Base-by-base conservation (phyloP, 2,888 invertebrate genomes). In the Pegoplata infirma region DNA sequence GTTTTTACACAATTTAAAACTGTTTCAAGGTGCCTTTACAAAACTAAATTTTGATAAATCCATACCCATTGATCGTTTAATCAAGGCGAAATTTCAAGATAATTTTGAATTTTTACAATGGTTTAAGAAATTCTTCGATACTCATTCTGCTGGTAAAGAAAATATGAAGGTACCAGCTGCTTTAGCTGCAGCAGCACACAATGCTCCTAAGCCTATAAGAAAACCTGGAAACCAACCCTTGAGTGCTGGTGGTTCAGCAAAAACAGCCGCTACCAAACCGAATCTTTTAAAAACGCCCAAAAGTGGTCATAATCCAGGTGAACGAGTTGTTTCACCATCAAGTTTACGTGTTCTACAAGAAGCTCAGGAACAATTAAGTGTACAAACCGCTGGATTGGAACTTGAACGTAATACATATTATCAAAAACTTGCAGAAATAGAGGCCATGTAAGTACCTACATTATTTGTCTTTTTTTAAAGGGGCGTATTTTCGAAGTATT, bases 81-180 rank as follows among this genome's bases (percentile, higher is more conserved):
- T 98, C 89, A 98, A 98, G 92, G 98, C 97, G 87, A 94, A 97
- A 84, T 99, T 99, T 91, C 98, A 98, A 92, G 98, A 99, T 92
- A 99, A 99, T 92, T 98, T 99, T 92, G 98, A 99, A 90, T 98
- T 98, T 91, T 93, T 99, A 85, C 98, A 99, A 91, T 99, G 98
- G 98, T 99, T 99, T 92, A 98, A 98, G 92, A 98, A 98, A 90
- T 98, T 99, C 91, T 99, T 97, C 91, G 98, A 99, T 91, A 97
- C 98, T 6, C 98, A 99, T 92, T 97, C 97, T 91, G 94, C 94
- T 86, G 97, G 96, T 86, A 92, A 93, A 85, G 97, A 97, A 66
- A 87, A 87, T 64, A 14, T 81, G 6, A 82, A 78, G 40, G 28
- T 75, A 5, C 80, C 69, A 14, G 63, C 75, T 17, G 79, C 81